Conservation (phyloP, 2,888 invertebrate species). For the Coremacera marginata region DNA sequence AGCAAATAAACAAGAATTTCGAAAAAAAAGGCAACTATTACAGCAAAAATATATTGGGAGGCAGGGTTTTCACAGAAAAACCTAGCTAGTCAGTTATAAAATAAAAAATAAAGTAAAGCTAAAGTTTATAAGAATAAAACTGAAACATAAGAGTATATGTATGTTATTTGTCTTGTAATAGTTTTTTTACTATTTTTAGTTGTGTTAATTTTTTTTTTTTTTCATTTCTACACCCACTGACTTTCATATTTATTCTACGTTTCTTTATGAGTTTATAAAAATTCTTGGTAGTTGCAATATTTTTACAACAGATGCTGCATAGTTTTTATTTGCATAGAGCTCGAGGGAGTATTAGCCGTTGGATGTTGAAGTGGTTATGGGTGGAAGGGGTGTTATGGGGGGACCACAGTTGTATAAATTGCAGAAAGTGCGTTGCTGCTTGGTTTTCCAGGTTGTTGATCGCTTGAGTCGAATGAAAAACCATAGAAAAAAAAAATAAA, state of each 20-base stretch:
- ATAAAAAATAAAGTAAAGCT: background rate
- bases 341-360: background rate
- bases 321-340: slow-evolving; percentile 4
- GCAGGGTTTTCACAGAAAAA: too few relatives aligned
- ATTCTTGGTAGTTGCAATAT: too few relatives aligned
- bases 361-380: background rate
- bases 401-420: background rate
- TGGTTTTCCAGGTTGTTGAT: too few relatives aligned
- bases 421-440: too few relatives aligned
- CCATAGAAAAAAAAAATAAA: background rate
- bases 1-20: background rate
- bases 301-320: too few relatives aligned
- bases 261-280: background rate
- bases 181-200: background rate
- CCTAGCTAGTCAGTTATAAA: too few relatives aligned
- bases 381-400: background rate
- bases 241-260: background rate
- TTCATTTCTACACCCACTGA: background rate
- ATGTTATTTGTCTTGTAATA: background rate
- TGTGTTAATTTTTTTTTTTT: background rate
- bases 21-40: background rate
- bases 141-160: background rate
- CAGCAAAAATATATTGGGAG: background rate
- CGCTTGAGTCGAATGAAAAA: too few relatives aligned
- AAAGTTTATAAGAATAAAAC: background rate